These are phyloP conservation scores for Polylopha cassiicola DNA, from an alignment of 2,888 invertebrate species.

Conservation along the genomic window DNA sequence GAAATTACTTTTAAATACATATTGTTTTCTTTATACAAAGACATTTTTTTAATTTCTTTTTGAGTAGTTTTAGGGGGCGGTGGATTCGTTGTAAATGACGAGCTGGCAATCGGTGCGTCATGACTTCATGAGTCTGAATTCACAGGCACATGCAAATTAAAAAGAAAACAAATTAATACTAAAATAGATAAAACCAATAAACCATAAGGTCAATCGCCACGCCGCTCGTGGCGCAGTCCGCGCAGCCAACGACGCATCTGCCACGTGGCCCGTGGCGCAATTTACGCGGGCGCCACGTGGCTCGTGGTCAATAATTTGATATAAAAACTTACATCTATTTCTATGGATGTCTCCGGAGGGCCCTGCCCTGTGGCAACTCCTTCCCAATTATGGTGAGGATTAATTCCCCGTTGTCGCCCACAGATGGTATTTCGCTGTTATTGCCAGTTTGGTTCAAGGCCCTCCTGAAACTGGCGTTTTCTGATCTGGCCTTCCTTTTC, in stretches of 20 bases:
- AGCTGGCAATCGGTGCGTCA: background rate
- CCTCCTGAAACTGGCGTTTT: background rate
- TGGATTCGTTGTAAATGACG: background rate
- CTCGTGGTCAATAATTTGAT: too few species aligned
- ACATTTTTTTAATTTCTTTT: too few species aligned
- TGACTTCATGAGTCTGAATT: background rate
- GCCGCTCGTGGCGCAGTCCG: too few species aligned
- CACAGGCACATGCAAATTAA: background rate
- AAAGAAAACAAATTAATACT: background rate
- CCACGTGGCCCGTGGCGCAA: too few species aligned
- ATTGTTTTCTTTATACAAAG: too few species aligned
- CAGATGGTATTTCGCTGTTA: background rate
- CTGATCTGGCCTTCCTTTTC: background rate
- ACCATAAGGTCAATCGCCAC: too few species aligned
- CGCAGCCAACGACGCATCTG: too few species aligned
- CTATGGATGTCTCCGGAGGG: background rate
- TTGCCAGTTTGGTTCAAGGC: background rate
- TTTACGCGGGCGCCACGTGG: too few species aligned
- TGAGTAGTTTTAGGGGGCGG: background rate
- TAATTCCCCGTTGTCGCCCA: background rate
- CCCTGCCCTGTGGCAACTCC: too few species aligned
- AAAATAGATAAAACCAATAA: too few species aligned
- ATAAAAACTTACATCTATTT: background rate
- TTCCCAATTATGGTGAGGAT: background rate
- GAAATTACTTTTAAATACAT: too few species aligned